A percentile compares a stretch with the other conserved stretches of the same genome.
phyloP scores from a whole-genome alignment of 1,140 invertebrate genomes.

The Holotrichia oblita region DNA sequence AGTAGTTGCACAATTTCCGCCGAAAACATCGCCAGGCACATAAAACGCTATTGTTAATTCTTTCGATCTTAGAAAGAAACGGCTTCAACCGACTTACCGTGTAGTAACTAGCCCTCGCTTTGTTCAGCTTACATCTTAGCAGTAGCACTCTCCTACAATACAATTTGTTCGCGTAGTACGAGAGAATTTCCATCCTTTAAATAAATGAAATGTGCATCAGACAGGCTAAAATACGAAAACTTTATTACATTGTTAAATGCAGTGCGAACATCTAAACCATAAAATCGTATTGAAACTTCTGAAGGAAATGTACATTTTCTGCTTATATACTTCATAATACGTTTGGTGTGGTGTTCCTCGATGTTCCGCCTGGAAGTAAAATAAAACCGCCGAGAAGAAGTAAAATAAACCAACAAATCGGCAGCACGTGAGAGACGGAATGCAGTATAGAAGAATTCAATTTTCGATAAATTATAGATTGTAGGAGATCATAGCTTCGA shows the following conservation, averaged over 20 bases:
- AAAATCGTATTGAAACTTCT: constrained; percentile 10
- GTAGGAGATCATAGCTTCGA: constrained; percentile 5
- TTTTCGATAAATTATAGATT: constrained; percentile 40
- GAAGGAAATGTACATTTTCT: constrained; percentile 27
- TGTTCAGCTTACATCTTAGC: no score
- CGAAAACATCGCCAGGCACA: no score
- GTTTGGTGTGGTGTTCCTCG: neutral
- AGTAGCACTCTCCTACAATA: neutral
- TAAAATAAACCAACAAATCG: constrained; percentile 21
- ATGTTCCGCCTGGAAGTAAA: constrained; percentile 9
- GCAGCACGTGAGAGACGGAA: neutral
- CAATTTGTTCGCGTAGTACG: neutral
- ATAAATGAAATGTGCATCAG: constrained; percentile 3
- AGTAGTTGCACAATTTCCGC: no score
- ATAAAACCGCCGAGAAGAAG: neutral
- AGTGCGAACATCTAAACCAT: constrained; percentile 21
- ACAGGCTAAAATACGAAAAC: constrained; percentile 18
- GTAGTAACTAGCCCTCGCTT: no score
- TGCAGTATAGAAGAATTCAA: constrained; percentile 43
- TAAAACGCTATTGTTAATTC: no score
- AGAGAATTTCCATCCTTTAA: neutral
- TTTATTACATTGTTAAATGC: constrained; percentile 33
- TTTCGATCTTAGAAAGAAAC: no score
- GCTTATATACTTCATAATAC: constrained; percentile 24
- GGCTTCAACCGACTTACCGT: no score